Percentiles rank a stretch among this genome's conserved stretches.
These are phyloP conservation scores for Austrofundulus limnaeus DNA, from an alignment of 2,113 vertebrate genomes.

Conservation along the genomic window DNA sequence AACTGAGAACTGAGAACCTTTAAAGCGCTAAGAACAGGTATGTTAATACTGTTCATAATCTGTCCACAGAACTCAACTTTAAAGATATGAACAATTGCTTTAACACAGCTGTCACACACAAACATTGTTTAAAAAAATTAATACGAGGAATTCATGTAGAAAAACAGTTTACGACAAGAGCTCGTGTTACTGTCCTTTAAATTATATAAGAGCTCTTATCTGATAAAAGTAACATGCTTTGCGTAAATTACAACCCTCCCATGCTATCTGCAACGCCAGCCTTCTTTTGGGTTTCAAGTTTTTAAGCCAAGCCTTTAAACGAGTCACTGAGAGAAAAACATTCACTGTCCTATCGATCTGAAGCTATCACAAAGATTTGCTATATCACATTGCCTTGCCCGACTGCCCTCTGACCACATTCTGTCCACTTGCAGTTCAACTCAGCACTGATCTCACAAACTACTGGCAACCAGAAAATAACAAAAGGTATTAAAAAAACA, in stretches of 20 bases:
- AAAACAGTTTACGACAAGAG: background rate
- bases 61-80: too few relatives aligned
- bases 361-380: slow-evolving; percentile 62
- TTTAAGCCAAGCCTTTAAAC: slow-evolving; percentile 36
- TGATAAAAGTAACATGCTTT: slow-evolving; percentile 39
- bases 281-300: slow-evolving; percentile 42
- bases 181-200: background rate
- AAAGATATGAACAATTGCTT: too few relatives aligned
- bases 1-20: too few relatives aligned
- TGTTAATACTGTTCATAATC: too few relatives aligned
- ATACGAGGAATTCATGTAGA: background rate
- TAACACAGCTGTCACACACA: background rate
- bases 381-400: slow-evolving; percentile 57
- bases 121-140: background rate
- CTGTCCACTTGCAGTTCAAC: slow-evolving; percentile 44
- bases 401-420: slow-evolving; percentile 50
- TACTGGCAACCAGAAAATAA: slow-evolving; percentile 7
- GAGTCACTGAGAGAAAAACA: slow-evolving; percentile 29
- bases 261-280: slow-evolving; percentile 34
- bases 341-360: slow-evolving; percentile 57
- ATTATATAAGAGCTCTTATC: slow-evolving; percentile 31
- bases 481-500: slow-evolving; percentile 28
- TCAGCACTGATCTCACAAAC: slow-evolving; percentile 36
- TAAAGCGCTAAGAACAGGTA: too few relatives aligned
- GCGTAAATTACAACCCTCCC: slow-evolving; percentile 30